These are phyloP conservation scores for Laothoe populi DNA, from an alignment of 2,888 invertebrate species.

Conservation along the genomic window DNA sequence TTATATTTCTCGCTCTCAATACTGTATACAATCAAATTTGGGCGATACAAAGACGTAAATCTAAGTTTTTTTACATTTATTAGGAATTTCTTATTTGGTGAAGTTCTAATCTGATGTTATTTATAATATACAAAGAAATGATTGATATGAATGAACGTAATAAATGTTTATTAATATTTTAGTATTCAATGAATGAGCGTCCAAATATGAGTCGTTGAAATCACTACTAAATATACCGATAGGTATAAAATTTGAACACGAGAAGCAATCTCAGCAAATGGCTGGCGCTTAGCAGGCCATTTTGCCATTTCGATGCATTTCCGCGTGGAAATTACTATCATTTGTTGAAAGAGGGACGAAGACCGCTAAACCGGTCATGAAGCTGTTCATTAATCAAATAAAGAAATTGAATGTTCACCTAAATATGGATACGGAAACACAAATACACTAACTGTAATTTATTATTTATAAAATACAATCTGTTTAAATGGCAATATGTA, in stretches of 20 bases:
- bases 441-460: background rate
- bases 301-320: slow-evolving; percentile 81
- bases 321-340: slow-evolving; percentile 79
- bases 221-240: slow-evolving; percentile 53
- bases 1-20: background rate
- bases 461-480: background rate
- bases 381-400: slow-evolving; percentile 51
- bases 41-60: background rate
- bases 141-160: background rate
- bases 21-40: background rate
- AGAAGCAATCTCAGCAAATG: slow-evolving; percentile 75
- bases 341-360: slow-evolving; percentile 74
- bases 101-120: background rate
- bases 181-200: background rate
- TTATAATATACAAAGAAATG: background rate
- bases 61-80: background rate
- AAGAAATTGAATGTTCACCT: slow-evolving; percentile 30
- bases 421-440: slow-evolving; percentile 20
- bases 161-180: background rate
- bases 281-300: slow-evolving; percentile 77
- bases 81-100: background rate
- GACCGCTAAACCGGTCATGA: slow-evolving; percentile 60
- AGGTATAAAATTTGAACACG: slow-evolving; percentile 67
- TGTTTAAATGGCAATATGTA: background rate
- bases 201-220: slow-evolving; percentile 32